A percentile compares a stretch with the other conserved stretches of the same genome.
These are phyloP conservation scores for Drosophila testacea DNA, from an alignment of 2,888 invertebrate species.

Conservation along the genomic window DNA sequence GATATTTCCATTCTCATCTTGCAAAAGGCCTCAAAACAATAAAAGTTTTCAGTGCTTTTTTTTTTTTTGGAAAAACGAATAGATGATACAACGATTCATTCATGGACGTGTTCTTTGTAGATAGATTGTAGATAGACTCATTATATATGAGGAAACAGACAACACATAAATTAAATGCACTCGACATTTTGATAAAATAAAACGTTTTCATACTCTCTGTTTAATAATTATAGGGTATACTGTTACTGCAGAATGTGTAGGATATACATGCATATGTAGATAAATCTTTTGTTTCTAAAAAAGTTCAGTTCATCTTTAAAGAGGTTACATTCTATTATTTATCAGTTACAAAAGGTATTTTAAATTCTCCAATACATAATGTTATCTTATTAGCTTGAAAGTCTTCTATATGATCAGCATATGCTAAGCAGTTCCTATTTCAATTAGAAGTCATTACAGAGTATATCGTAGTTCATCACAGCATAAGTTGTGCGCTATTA, in stretches of 20 bases:
- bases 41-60: conserved; percentile 28
- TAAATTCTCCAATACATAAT: too few relatives aligned
- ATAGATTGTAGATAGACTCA: conserved; percentile 18
- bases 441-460: conserved; percentile 1
- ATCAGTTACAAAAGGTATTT: too few relatives aligned
- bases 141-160: conserved; percentile 49
- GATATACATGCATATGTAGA: neutral
- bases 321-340: neutral
- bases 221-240: conserved; percentile 11
- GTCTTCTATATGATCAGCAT: too few relatives aligned
- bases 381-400: too few relatives aligned
- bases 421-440: neutral
- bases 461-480: conserved; percentile 24
- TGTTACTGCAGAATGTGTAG: neutral
- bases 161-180: conserved; percentile 68
- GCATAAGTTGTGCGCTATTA: conserved; percentile 8
- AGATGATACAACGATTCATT: too few relatives aligned
- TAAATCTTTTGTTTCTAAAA: neutral
- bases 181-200: conserved; percentile 55
- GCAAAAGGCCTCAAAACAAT: conserved; percentile 20
- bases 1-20: conserved; percentile 24
- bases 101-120: conserved; percentile 34
- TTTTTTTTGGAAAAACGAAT: conserved; percentile 8
- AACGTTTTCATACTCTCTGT: conserved; percentile 21
- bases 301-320: neutral